These are phyloP conservation scores for Trissolcus basalis DNA, from an alignment of 1,140 invertebrate genomes.

Conservation along the genomic window DNA sequence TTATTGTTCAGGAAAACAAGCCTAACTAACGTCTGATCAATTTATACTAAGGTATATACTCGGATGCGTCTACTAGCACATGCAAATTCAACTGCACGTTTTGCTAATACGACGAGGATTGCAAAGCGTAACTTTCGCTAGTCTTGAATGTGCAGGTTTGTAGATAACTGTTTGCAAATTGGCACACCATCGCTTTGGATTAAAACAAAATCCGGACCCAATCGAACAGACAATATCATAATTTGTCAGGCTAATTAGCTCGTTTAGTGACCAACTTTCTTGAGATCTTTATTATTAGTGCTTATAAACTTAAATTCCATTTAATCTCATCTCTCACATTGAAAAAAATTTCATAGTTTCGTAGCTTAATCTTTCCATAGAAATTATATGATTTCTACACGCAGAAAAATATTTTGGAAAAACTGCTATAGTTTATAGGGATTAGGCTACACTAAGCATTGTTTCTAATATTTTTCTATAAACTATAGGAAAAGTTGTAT, in stretches of 20 bases:
- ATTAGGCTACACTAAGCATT: too few species aligned
- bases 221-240: conserved; percentile 48
- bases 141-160: conserved; percentile 46
- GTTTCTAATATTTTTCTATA: too few species aligned
- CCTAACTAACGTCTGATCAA: too few species aligned
- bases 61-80: conserved; percentile 7
- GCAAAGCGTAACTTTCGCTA: conserved; percentile 59
- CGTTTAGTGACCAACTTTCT: conserved; percentile 25
- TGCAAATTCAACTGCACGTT: conserved; percentile 36
- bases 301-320: conserved; percentile 16
- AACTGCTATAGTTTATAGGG: too few species aligned
- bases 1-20: too few species aligned
- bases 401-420: too few species aligned
- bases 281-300: conserved; percentile 31
- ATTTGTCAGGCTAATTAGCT: conserved; percentile 44
- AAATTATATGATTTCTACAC: too few species aligned
- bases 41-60: conserved; percentile 14
- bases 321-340: conserved; percentile 30
- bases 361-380: too few species aligned
- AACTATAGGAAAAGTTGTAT: too few species aligned
- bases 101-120: conserved; percentile 60
- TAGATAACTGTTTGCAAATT: conserved; percentile 57
- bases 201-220: conserved; percentile 37
- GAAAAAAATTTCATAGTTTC: too few species aligned
- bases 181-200: conserved; percentile 26